Evolutionary conservation across 2,113 vertebrate genomes (phyloP).

Genomic region (Otolemur garnettii): DNA sequence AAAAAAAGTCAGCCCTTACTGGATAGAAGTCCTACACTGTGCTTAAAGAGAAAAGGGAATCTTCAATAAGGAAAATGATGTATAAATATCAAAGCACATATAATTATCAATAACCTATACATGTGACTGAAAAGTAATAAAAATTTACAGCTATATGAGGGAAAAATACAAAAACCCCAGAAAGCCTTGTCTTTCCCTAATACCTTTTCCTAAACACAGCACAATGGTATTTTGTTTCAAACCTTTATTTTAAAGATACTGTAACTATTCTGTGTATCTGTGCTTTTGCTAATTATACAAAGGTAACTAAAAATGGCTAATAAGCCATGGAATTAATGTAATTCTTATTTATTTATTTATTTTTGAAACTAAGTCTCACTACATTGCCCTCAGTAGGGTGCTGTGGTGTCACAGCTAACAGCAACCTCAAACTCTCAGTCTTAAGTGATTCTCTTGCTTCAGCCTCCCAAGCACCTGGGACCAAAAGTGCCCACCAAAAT

Average conservation of each 20-base stretch:
- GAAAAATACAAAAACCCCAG: not conserved
- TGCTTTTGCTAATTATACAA: conserved; percentile 68
- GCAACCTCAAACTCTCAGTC: too few relatives aligned
- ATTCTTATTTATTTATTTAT: conserved; percentile 26
- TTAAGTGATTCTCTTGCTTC: too few relatives aligned
- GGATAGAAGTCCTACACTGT: conserved; percentile 53
- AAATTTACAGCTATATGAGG: conserved; percentile 64
- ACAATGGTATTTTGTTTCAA: conserved; percentile 70
- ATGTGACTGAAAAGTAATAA: conserved; percentile 63
- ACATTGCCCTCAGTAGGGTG: too few relatives aligned
- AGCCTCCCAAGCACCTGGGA: too few relatives aligned
- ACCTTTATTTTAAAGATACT: conserved; percentile 77
- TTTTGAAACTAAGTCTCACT: too few relatives aligned
- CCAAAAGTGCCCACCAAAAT: too few relatives aligned
- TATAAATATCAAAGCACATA: conserved; percentile 58
- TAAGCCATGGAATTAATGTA: conserved; percentile 63
- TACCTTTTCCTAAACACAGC: conserved; percentile 39
- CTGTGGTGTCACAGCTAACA: too few relatives aligned
- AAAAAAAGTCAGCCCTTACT: conserved; percentile 57
- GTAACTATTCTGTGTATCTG: conserved; percentile 57
- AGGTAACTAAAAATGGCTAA: conserved; percentile 40
- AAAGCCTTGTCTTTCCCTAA: conserved; percentile 68
- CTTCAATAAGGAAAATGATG: conserved; percentile 57
- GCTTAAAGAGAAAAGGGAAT: conserved; percentile 52
- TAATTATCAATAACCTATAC: conserved; percentile 40